Evolutionary conservation across 1,140 invertebrate species (phyloP), one percentile per base, ranked within the genome.

Genomic region (Drosophila tsacasi): DNA sequence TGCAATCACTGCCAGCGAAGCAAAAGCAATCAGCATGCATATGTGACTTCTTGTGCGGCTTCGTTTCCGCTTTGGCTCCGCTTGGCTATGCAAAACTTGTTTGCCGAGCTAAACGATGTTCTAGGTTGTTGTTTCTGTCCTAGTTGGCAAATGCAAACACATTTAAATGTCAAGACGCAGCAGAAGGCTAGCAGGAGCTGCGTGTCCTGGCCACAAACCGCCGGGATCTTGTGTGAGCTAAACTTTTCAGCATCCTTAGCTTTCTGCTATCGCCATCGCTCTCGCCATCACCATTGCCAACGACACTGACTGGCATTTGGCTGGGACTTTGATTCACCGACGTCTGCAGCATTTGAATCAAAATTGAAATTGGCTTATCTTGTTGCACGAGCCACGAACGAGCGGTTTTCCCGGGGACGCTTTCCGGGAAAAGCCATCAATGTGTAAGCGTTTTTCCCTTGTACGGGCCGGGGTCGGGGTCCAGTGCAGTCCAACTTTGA

Each of bases 311-410:
- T 57, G 79, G 62, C 78, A 76, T 82, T 89, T 90, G 81, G 42
- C 64, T 59, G 73, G 59, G 76, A 75, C 69, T 83, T 86, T 89
- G 84, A 89, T 81, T 90, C 69, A 81, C 66, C 73, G 76, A 80
- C 72, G 72, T 83, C 72, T 67, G 40, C 71, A 61, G 84, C 78
- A 85, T 89, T 85, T 85, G 85, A 89, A 79, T 85, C 81, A 85
- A 80, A 90, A 82, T 89, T 74, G 71, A 90, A 90, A 89, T 89
- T 89, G 85, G 85, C 85, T 89, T 89, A 85, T 89, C 85, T 90
- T 76, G 85, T 82, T 85, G 85, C 68, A 61, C 5, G 68, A 58
- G 74, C 81, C 73, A 80, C 64, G 61, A 87, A 80, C 57, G 61
- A 73, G 83, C 44, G 64, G 83, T 73, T 86, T 82, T 72, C 37